Evolutionary conservation across 2,888 invertebrate genomes (phyloP), one percentile per base, ranked within the genome.

Genomic region (Eustalomyia histrio): DNA sequence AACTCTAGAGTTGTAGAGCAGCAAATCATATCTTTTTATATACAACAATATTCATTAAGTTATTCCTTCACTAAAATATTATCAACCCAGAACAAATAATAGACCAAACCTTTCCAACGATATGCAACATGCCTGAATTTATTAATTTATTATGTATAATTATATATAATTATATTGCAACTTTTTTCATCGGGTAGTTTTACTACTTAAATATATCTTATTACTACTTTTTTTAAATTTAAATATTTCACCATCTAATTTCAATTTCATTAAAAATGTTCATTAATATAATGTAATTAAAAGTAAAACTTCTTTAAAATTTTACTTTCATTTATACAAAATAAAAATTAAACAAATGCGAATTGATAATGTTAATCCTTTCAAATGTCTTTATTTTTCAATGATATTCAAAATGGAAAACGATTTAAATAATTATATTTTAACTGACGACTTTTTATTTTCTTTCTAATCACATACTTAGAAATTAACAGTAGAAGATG

Each of bases 301-400:
- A 50, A 29, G 39, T 33, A 55, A 57, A 69, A 24, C 55, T 76
- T 69, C 53, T 69, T 18, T 14, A 58, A 76, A 65, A 58, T 71
- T 76, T 76, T 65, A 71, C 76, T 76, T 76, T 76, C 76, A 57
- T 76, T 52, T n/a, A n/a, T n/a, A n/a, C n/a, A n/a, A n/a, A n/a
- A 39, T 6, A 21, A 65, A 76, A 58, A 65, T 69, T 76, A 35
- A 76, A 69, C 63, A 39, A 55, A 17, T 24, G 12, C 53, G 50
- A 55, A 21, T 10, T 24, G 5, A 35, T 18, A 4, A 24, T 24
- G 21, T 64, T 53, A 71, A 65, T 76, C 76, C 71, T 76, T 76
- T 71, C 76, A 35, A 76, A 57, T 60, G 50, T 43, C 10, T 69
- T 76, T 65, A 50, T 58, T 52, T 8, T 29, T 68, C 43, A 63